Evolutionary conservation across 2,113 vertebrate species (phyloP).

Genomic region (Dolichallabes microphthalmus): DNA sequence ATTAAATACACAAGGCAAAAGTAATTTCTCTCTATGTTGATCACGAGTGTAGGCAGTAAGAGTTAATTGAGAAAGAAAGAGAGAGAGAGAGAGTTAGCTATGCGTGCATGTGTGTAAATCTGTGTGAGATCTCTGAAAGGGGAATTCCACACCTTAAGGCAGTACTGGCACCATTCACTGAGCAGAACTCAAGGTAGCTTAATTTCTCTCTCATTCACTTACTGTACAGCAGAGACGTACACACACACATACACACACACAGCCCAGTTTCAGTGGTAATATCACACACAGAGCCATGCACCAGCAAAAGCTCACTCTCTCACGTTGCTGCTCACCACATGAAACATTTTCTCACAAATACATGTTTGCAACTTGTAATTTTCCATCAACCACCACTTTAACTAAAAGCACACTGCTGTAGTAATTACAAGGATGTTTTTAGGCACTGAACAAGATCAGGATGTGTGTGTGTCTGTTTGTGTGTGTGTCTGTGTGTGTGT

Average conservation of each 20-base stretch:
- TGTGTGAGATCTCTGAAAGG: constrained; percentile 72
- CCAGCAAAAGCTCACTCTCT: constrained; percentile 31
- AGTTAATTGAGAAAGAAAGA: constrained; percentile 65
- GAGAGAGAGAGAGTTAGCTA: neutral
- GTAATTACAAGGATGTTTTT: constrained; percentile 42
- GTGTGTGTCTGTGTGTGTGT: neutral
- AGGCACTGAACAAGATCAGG: constrained; percentile 33
- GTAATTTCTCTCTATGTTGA: constrained; percentile 47
- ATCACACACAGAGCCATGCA: constrained; percentile 12
- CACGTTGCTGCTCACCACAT: constrained; percentile 43
- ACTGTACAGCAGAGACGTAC: constrained; percentile 58
- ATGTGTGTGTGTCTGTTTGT: constrained; percentile 20
- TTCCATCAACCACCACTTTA: constrained; percentile 33
- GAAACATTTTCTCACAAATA: constrained; percentile 35
- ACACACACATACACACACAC: constrained; percentile 56
- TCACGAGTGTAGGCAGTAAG: constrained; percentile 59
- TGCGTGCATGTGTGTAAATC: neutral
- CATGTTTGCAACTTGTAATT: constrained; percentile 44
- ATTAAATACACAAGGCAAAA: neutral
- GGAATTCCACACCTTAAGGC: constrained; percentile 83
- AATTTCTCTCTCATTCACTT: constrained; percentile 40
- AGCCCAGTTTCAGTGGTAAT: constrained; percentile 33
- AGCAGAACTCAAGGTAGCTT: constrained; percentile 48
- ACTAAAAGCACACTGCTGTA: constrained; percentile 36
- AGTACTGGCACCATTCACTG: constrained; percentile 75